Evolutionary conservation across 2,888 invertebrate species (phyloP).

Genomic region (Eledona agricola): DNA sequence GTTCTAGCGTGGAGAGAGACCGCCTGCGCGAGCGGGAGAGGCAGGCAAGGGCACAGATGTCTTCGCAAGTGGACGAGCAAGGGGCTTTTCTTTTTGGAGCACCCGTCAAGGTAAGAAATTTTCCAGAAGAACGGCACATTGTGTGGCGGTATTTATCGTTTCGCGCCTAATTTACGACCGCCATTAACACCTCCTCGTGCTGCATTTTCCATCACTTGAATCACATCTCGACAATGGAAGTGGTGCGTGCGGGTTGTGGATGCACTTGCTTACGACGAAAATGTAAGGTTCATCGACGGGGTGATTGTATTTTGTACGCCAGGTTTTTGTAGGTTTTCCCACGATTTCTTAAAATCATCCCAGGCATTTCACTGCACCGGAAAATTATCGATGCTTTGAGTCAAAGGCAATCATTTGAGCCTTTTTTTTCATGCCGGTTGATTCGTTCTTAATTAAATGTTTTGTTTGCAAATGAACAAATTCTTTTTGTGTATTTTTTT

Average conservation of each 20-base stretch:
- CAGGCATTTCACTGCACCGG: background rate
- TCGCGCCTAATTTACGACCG: constrained; percentile 13
- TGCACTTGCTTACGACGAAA: constrained; percentile 13
- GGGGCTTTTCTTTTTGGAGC: constrained; percentile 73
- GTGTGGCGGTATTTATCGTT: constrained; percentile 13
- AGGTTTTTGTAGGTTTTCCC: constrained; percentile 16
- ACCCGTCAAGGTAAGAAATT: constrained; percentile 73
- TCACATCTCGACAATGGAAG: background rate
- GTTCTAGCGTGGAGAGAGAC: constrained; percentile 70
- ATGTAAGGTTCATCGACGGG: constrained; percentile 7
- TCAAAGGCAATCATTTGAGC: too few relatives aligned
- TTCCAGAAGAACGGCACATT: background rate
- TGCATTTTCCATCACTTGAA: constrained; percentile 7
- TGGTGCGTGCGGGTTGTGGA: constrained; percentile 1
- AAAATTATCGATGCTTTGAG: background rate
- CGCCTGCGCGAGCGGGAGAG: constrained; percentile 81
- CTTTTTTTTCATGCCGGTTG: too few relatives aligned
- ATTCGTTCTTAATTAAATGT: too few relatives aligned
- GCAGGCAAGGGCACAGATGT: constrained; percentile 79
- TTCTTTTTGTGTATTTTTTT: too few relatives aligned
- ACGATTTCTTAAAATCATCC: constrained; percentile 4
- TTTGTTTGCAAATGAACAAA: too few relatives aligned
- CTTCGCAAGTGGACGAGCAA: constrained; percentile 70
- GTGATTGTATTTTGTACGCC: too few relatives aligned
- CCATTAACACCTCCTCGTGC: constrained; percentile 12